phyloP scores from a whole-genome alignment of 2,797 vertebrate genomes.

The Phrynocephalus vlangalii region DNA sequence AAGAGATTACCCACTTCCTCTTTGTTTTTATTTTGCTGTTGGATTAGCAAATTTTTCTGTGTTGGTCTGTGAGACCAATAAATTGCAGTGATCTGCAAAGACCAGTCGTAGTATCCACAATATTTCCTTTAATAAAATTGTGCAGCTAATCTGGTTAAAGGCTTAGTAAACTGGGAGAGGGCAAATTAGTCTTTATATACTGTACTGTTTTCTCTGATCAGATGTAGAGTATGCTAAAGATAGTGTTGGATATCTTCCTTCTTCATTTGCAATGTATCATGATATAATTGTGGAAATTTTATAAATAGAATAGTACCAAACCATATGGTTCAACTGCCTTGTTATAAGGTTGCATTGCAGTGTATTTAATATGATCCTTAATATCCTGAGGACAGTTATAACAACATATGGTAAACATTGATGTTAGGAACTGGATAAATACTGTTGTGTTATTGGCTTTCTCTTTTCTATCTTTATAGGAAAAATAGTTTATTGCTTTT shows the following conservation, averaged over 20 bases:
- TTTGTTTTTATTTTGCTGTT: slow-evolving; percentile 55
- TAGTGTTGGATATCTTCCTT: not conserved
- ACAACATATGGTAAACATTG: not conserved
- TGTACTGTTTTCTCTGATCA: slow-evolving; percentile 18
- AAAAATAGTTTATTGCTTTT: not conserved
- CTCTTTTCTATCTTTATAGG: slow-evolving; percentile 22
- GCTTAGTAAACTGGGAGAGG: slow-evolving; percentile 30
- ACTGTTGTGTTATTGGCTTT: not conserved
- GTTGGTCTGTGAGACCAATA: slow-evolving; percentile 38
- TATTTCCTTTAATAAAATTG: slow-evolving; percentile 13
- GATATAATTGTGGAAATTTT: not conserved
- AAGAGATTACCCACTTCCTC: slow-evolving; percentile 56
- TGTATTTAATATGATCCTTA: not conserved
- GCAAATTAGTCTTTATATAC: slow-evolving; percentile 54
- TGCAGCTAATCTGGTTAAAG: slow-evolving; percentile 49
- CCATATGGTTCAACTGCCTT: slow-evolving; percentile 4
- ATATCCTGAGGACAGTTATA: not conserved
- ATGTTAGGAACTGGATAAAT: not conserved
- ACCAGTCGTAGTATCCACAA: slow-evolving; percentile 24
- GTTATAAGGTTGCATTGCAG: not conserved
- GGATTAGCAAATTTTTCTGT: slow-evolving; percentile 59
- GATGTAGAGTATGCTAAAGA: not conserved
- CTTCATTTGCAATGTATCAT: not conserved
- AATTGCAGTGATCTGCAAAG: slow-evolving; percentile 29
- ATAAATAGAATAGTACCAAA: not conserved